phyloP scores from a whole-genome alignment of 1,140 invertebrate species.

The Littorina saxatilis region DNA sequence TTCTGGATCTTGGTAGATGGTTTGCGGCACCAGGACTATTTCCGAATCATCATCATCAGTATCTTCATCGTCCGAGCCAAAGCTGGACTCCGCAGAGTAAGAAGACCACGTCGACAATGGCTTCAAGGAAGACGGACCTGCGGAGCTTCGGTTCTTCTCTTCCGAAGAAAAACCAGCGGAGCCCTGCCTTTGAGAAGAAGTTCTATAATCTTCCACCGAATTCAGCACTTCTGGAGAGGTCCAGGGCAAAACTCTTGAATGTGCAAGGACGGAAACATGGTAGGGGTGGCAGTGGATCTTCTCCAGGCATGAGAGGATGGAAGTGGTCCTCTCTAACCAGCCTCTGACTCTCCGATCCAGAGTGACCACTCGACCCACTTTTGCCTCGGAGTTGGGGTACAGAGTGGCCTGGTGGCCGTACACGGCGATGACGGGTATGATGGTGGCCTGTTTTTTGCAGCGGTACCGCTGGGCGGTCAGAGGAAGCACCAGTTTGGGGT shows the following conservation, averaged over 20 bases:
- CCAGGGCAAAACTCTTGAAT: no score
- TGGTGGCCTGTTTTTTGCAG: conserved; percentile 21
- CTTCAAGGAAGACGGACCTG: no score
- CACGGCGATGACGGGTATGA: conserved; percentile 22
- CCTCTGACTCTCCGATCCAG: conserved; percentile 1
- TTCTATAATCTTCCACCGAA: no score
- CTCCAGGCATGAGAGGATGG: conserved; percentile 2
- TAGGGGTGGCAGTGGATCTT: not conserved
- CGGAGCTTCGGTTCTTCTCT: no score
- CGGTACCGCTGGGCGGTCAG: conserved; percentile 8
- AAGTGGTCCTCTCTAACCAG: conserved; percentile 18
- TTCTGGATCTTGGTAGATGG: conserved; percentile 3
- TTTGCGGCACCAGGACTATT: conserved; percentile 8
- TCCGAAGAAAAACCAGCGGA: no score
- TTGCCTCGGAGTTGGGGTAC: conserved; percentile 23
- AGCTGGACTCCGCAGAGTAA: no score
- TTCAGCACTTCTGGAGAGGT: no score
- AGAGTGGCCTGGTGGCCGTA: conserved; percentile 5
- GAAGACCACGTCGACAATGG: no score
- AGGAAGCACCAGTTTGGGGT: conserved; percentile 20
- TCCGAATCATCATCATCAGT: not conserved
- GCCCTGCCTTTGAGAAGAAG: no score
- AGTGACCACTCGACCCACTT: not conserved
- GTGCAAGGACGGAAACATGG: no score
- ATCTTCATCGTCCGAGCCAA: not conserved